Evolutionary conservation across 2,888 invertebrate species (phyloP), one percentile per base, ranked within the genome.

Genomic region (Pyrochroa serraticornis): DNA sequence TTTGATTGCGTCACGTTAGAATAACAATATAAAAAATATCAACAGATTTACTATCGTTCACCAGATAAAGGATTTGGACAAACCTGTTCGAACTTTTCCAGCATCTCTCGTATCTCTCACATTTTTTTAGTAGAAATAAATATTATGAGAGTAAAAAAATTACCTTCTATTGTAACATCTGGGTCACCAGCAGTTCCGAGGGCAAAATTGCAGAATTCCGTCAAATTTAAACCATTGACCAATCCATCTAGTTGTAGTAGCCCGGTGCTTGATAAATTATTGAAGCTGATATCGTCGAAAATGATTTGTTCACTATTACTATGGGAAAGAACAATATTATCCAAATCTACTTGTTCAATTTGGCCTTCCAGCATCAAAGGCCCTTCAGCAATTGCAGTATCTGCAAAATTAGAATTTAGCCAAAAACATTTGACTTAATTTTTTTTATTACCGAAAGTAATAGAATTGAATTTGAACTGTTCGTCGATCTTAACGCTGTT

Each of bases 401-500:
- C 74, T 75, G 54, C 53, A 73, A 72, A 55, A 46, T 42, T 37
- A 49, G n/a, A 47, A 22, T 13, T 43, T 34, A 41, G 33, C 37
- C 7, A 3, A 34, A 53, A 53, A 37, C 8, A 43, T 3, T n/a
- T 36, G 1, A 13, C 9, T 8, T 5, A 5, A 22, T 12, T 42
- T 1, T 8, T 52, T 52, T 58, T 51, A 71, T 73, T 69, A 81
- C 80, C 69, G 68, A 86, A 84, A 39, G 71, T 74, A 6, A 77
- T 79, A 8, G 75, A 70, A 35, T 74, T 70, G 53, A 82, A 75
- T 12, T 67, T 65, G 50, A 74, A 65, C 30, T 70, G 64, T 59
- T 81, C 79, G 45, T 80, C 73, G 2, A 77, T 68, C 66, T 77
- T 79, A 6, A 82, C 71, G 1, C 76, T 71, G 52, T 79, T 75